Base-by-base conservation (phyloP, 2,113 vertebrate genomes). In the Salvator merianae region DNA sequence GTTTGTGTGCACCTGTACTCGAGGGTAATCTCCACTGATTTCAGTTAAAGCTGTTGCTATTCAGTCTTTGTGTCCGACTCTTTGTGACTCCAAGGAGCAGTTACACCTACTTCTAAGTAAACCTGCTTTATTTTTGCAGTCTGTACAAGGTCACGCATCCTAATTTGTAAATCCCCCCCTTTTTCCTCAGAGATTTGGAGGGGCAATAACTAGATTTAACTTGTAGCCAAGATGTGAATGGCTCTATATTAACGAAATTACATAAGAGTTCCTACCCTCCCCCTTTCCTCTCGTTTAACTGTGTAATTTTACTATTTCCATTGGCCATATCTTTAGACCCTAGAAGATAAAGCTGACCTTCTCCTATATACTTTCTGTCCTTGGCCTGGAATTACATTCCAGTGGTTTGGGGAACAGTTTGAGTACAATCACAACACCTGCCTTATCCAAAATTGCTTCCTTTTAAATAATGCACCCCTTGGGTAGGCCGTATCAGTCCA, bases 381-480 rank as follows among this genome's bases (percentile, higher is more conserved):
- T n/a, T 0, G 0, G 65, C 74, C 63, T 78, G 0, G 0, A 79
- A 62, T 62, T 8, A 0, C 13, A 30, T 38, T 0, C 0, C 63
- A 7, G 0, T 43, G 34, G 22, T 62, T 55, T 74, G 9, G 78
- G 16, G 84, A 40, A 13, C 20, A 38, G 47, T 79, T 13, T 12
- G 0, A 0, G 2, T 10, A 38, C 69, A 55, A 34, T 1, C 10
- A 20, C 16, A 1, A 22, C 12, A 26, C 3, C 24, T 20, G 79
- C 14, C 59, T 34, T 24, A n/a, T 22, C 0, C 0, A 6, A 43
- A 36, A 59, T 32, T 38, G 30, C 50, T 77, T 85, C 24, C 70
- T 55, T 55, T 28, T 28, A 30, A 65, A 5, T 16, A 1, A 2
- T 16, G 7, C 9, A 16, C 72, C 14, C 75, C 28, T 47, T 34